Evolutionary conservation across 2,113 vertebrate genomes (phyloP), one percentile per base, ranked within the genome.

Genomic region (Ornithorhynchus anatinus): DNA sequence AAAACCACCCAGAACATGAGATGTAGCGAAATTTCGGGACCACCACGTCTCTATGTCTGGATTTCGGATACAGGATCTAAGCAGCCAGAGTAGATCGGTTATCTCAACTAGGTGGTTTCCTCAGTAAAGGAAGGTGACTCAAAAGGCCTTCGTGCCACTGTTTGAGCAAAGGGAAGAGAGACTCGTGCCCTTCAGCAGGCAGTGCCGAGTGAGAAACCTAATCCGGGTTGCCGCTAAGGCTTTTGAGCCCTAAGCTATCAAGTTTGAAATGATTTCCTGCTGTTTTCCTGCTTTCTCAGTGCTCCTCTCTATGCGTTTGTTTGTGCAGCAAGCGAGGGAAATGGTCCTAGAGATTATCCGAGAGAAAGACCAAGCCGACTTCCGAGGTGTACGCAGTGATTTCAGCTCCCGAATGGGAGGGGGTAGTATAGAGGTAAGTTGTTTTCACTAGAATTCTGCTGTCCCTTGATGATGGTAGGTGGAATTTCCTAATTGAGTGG

Each of bases 331-430:
- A 98, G 98, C 98, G 0, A 95, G 96, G 84, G 98, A 99, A 91
- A 95, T 99, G 93, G 98, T 99, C 45, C 91, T 96, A 74, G 97
- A 98, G 89, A 97, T 99, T 80, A 97, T 99, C 89, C 91, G 96
- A 76, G 97, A 99, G 62, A 99, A 99, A 89, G 98, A 99, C 88
- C 96, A 96, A 83, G 95, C 94, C 25, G 97, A 99, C 85, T 98
- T 99, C 85, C 93, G 97, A 71, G 87, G 93, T 6, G 88, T 95
- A 4, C 94, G 97, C 33, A 92, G 92, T 19, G 97, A 99, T 79
- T 97, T 97, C 80, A 89, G 93, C 83, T 94, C 96, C 85, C 96
- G 98, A 43, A 90, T 96, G 84, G 97, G 96, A 45, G 96, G 96
- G 73, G 95, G 95, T 89, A 98, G 95, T 76, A 86, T 99, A 88